A percentile compares a stretch with the other conserved stretches of the same genome.
These are phyloP conservation scores for Adineta ricciae DNA, from an alignment of 2,888 invertebrate species.

Conservation along the genomic window DNA sequence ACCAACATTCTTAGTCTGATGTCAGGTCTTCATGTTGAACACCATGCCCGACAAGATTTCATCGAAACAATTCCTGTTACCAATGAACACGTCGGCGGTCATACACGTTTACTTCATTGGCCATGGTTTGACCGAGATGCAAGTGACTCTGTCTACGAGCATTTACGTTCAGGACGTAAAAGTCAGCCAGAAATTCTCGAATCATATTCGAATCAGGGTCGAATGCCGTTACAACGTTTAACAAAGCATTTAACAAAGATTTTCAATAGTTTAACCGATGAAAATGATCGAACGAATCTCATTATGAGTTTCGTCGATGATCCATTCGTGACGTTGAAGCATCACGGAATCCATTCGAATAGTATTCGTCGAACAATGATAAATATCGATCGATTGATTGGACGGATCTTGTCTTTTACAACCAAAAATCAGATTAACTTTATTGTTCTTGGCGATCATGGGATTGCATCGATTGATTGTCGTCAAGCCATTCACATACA, in stretches of 20 bases:
- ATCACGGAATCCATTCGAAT: not conserved
- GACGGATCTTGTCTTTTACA: not conserved
- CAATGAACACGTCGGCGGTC: constrained; percentile 11
- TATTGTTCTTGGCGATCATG: constrained; percentile 17
- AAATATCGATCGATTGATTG: constrained; percentile 2
- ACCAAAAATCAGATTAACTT: not conserved
- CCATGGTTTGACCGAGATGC: not conserved
- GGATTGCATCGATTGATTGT: not conserved
- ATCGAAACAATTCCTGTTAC: not conserved
- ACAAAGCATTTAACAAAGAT: not conserved
- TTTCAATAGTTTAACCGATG: not conserved
- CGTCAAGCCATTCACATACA: not conserved
- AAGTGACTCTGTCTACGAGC: not conserved
- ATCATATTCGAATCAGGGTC: not conserved
- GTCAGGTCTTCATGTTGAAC: constrained; percentile 10
- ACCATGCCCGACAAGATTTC: not conserved
- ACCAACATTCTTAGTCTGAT: constrained; percentile 3
- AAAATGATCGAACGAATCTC: constrained; percentile 6
- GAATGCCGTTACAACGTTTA: not conserved
- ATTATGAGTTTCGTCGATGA: constrained; percentile 1
- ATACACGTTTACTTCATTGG: constrained; percentile 1
- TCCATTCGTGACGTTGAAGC: not conserved
- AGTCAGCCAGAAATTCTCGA: not conserved
- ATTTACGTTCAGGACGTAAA: constrained; percentile 9
- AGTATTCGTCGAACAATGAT: not conserved